These are phyloP conservation scores for Cataglyphis altisquamis DNA, from an alignment of 2,888 invertebrate species.

Conservation along the genomic window DNA sequence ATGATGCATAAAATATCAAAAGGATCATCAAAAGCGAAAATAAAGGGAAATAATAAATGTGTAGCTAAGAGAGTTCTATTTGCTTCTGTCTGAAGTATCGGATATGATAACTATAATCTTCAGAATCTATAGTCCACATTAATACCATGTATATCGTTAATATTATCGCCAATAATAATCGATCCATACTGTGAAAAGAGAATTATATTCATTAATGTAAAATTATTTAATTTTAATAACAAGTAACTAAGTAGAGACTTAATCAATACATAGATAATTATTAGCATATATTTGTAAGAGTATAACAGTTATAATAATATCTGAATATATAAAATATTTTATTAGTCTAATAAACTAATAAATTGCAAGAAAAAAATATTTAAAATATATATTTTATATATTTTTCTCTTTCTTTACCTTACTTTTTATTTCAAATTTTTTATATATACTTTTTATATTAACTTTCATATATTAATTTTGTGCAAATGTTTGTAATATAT, in stretches of 20 bases:
- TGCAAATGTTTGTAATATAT: background rate
- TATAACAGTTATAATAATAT: background rate
- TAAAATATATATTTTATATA: too few species aligned
- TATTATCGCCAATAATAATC: constrained; percentile 87
- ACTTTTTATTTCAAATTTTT: background rate
- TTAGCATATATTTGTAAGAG: background rate
- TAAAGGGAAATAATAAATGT: background rate
- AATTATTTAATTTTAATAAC: background rate
- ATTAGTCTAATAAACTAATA: background rate
- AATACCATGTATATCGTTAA: constrained; percentile 88
- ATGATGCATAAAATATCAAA: background rate
- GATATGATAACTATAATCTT: constrained; percentile 88
- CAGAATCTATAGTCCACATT: constrained; percentile 88
- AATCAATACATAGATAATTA: background rate
- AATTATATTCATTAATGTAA: constrained; percentile 39
- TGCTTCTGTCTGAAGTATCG: constrained; percentile 87
- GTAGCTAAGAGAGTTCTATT: constrained; percentile 58
- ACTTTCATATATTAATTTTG: background rate
- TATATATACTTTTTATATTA: background rate
- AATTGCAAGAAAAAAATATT: background rate
- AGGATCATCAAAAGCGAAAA: background rate
- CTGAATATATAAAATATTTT: background rate
- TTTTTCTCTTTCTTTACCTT: background rate
- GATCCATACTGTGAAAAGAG: constrained; percentile 87
- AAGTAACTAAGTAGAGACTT: background rate